phyloP scores from a whole-genome alignment of 2,888 invertebrate genomes.

The Chironomus riparius region DNA sequence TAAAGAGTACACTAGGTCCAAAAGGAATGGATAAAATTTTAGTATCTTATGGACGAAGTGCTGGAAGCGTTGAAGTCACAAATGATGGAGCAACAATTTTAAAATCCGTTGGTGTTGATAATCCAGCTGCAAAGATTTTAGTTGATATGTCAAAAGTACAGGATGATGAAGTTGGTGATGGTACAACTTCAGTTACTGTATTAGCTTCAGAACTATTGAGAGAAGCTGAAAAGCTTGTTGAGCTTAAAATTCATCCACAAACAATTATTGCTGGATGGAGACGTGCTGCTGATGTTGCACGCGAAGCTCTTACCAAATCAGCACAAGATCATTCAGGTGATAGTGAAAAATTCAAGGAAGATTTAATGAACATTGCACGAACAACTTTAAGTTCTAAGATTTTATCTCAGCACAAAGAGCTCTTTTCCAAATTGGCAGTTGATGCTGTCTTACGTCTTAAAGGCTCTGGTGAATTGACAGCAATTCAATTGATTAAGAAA shows the following conservation, averaged over 20 bases:
- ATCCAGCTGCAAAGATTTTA: slow-evolving; percentile 96
- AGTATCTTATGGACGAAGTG: slow-evolving; percentile 67
- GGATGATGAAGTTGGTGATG: slow-evolving; percentile 99
- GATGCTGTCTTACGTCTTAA: slow-evolving; percentile 91
- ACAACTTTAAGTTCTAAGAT: slow-evolving; percentile 98
- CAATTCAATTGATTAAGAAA: slow-evolving; percentile 97
- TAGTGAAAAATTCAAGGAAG: slow-evolving; percentile 67
- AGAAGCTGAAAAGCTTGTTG: slow-evolving; percentile 89
- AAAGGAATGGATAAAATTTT: slow-evolving; percentile 97
- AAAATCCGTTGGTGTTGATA: slow-evolving; percentile 92
- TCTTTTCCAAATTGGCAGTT: slow-evolving; percentile 87
- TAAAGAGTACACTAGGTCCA: slow-evolving; percentile 96
- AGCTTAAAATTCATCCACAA: slow-evolving; percentile 95
- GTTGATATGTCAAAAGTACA: slow-evolving; percentile 99
- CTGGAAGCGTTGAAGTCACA: slow-evolving; percentile 86
- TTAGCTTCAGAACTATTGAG: slow-evolving; percentile 83
- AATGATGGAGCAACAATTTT: slow-evolving; percentile 99
- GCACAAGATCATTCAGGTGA: slow-evolving; percentile 77
- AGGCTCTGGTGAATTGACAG: slow-evolving; percentile 88
- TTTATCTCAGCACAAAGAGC: slow-evolving; percentile 91
- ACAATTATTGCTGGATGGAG: slow-evolving; percentile 96
- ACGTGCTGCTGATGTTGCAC: slow-evolving; percentile 73
- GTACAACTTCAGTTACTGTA: slow-evolving; percentile 97
- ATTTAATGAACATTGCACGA: slow-evolving; percentile 91
- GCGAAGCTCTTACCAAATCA: slow-evolving; percentile 66